Evolutionary conservation across 2,888 invertebrate genomes (phyloP).

Genomic region (Drosophila formosana): DNA sequence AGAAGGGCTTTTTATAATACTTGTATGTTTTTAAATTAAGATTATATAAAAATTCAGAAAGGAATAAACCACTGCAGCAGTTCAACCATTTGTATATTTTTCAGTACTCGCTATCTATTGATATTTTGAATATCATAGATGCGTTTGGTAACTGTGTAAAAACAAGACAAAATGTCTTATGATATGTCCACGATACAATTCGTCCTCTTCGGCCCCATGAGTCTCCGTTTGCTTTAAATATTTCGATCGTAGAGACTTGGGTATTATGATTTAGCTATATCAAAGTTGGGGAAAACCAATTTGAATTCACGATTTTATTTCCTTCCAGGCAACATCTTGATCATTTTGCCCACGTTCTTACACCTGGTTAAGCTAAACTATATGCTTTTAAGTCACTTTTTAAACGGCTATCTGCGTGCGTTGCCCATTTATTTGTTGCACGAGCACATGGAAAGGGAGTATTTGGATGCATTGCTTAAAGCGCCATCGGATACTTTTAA

Average conservation of each 20-base stretch:
- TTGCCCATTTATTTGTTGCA: slow-evolving; percentile 52
- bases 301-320: not conserved
- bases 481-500: slow-evolving; percentile 22
- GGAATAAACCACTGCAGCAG: slow-evolving; percentile 30
- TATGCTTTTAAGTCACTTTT: slow-evolving; percentile 53
- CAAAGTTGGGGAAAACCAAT: too few species aligned
- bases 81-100: slow-evolving; percentile 2
- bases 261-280: too few species aligned
- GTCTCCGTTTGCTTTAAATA: too few species aligned
- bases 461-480: slow-evolving; percentile 36
- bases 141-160: too few species aligned
- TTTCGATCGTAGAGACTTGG: too few species aligned
- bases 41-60: slow-evolving; percentile 19
- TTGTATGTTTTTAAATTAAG: slow-evolving; percentile 27
- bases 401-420: slow-evolving; percentile 47
- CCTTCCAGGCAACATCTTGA: slow-evolving; percentile 65
- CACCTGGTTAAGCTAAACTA: slow-evolving; percentile 69
- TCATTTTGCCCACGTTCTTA: slow-evolving; percentile 59
- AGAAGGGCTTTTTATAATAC: slow-evolving; percentile 13
- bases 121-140: too few species aligned
- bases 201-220: too few species aligned
- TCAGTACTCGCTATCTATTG: not conserved
- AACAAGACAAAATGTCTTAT: too few species aligned
- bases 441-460: slow-evolving; percentile 42
- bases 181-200: too few species aligned